Percentiles rank a stretch among this genome's conserved stretches.
Conservation (phyloP, 2,888 invertebrate genomes). For the Sepiola atlantica region DNA sequence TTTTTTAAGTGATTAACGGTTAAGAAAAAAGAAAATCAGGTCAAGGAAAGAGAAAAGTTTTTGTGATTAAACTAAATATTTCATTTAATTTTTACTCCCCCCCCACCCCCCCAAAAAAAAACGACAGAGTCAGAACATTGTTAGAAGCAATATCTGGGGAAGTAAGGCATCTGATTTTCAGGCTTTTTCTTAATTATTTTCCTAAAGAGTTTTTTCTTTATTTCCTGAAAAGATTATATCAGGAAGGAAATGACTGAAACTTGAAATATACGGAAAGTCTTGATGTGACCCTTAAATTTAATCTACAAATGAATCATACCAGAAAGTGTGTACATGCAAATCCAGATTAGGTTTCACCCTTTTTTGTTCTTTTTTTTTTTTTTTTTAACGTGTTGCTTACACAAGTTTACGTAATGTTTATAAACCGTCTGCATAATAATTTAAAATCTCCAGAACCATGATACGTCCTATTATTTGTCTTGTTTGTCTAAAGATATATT, state of each 20-base stretch:
- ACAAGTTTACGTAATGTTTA: not conserved
- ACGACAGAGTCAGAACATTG: not conserved
- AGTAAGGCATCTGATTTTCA: not conserved
- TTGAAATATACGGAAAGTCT: not conserved
- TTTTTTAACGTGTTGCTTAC: not conserved
- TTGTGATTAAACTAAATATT: too few species aligned
- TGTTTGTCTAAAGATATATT: constrained; percentile 32
- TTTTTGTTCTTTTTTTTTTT: not conserved
- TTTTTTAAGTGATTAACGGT: too few species aligned
- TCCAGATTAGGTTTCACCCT: not conserved
- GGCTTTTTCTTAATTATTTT: not conserved
- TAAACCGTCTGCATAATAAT: not conserved
- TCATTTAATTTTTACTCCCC: too few species aligned
- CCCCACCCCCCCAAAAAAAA: too few species aligned
- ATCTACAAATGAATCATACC: not conserved
- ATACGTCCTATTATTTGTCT: not conserved
- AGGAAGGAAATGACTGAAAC: not conserved
- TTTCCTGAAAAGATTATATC: not conserved
- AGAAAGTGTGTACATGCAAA: not conserved
- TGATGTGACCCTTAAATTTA: not conserved
- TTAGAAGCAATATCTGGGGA: not conserved
- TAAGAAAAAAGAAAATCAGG: too few species aligned
- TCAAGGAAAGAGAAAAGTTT: too few species aligned
- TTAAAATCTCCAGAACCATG: not conserved
- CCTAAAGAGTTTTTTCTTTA: not conserved